Evolutionary conservation across 2,113 vertebrate genomes (phyloP).

Genomic region (Siniperca knerii): DNA sequence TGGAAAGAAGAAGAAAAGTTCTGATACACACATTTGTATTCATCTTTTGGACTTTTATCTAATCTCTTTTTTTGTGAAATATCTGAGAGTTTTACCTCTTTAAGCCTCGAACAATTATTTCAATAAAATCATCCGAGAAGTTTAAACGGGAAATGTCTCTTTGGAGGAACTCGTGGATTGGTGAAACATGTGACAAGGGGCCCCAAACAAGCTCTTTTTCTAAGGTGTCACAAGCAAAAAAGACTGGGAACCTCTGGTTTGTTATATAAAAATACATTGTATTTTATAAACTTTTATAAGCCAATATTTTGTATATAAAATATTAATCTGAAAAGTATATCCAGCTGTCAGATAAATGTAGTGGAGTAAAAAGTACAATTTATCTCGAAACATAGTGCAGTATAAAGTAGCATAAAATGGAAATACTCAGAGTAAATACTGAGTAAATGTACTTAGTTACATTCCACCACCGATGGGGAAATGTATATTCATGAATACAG

Average conservation of each 20-base stretch:
- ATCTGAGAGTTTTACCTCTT: too few species aligned
- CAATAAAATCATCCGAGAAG: not conserved
- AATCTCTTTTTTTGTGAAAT: too few species aligned
- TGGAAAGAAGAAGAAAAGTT: not conserved
- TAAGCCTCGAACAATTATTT: not conserved
- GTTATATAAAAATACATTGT: not conserved
- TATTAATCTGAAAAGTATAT: not conserved
- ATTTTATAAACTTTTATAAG: not conserved
- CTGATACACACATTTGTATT: too few species aligned
- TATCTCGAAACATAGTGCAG: too few species aligned
- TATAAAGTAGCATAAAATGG: not conserved
- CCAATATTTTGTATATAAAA: not conserved
- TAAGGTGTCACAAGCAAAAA: not conserved
- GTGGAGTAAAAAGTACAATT: not conserved
- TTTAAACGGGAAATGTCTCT: not conserved
- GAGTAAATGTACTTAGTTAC: not conserved
- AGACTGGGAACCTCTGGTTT: not conserved
- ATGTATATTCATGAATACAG: not conserved
- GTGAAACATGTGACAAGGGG: not conserved
- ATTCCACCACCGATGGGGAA: not conserved
- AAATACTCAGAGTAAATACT: too few species aligned
- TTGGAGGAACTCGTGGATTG: too few species aligned
- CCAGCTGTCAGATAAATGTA: not conserved
- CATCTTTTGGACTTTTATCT: not conserved
- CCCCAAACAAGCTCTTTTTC: not conserved